Conservation (phyloP, 2,888 invertebrate genomes). For the Megaustenia siamemsis region DNA sequence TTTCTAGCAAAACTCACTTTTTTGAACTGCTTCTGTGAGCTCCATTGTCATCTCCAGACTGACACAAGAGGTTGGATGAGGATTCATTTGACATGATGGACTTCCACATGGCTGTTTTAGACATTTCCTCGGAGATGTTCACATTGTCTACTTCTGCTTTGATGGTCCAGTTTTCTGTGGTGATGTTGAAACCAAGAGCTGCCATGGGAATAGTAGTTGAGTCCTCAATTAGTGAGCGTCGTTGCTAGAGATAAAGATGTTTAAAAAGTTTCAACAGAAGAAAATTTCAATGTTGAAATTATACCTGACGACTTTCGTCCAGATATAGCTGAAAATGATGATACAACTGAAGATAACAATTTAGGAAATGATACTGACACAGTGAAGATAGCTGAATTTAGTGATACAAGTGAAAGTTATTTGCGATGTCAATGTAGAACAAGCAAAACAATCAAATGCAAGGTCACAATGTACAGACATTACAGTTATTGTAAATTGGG, state of each 20-base stretch:
- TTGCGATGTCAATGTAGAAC: too few relatives aligned
- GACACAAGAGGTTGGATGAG: slow-evolving; percentile 57
- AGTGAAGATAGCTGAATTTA: not conserved
- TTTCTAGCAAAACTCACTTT: slow-evolving; percentile 42
- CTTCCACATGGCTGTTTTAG: slow-evolving; percentile 93
- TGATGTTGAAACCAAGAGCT: slow-evolving; percentile 82
- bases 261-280: not conserved
- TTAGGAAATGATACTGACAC: not conserved
- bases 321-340: not conserved
- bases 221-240: slow-evolving; percentile 57
- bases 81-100: slow-evolving; percentile 70
- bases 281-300: too few relatives aligned
- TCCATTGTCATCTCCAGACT: slow-evolving; percentile 46
- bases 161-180: slow-evolving; percentile 42
- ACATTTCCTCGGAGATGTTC: slow-evolving; percentile 91
- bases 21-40: slow-evolving; percentile 46
- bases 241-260: slow-evolving; percentile 57
- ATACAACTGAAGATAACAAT: not conserved
- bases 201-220: slow-evolving; percentile 87
- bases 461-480: too few relatives aligned
- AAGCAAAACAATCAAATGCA: too few relatives aligned
- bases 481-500: too few relatives aligned
- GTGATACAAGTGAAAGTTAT: too few relatives aligned
- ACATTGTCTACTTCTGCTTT: slow-evolving; percentile 45
- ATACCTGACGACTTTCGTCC: too few relatives aligned